Conservation (phyloP, 2,888 invertebrate species). For the Rotaria macrura region DNA sequence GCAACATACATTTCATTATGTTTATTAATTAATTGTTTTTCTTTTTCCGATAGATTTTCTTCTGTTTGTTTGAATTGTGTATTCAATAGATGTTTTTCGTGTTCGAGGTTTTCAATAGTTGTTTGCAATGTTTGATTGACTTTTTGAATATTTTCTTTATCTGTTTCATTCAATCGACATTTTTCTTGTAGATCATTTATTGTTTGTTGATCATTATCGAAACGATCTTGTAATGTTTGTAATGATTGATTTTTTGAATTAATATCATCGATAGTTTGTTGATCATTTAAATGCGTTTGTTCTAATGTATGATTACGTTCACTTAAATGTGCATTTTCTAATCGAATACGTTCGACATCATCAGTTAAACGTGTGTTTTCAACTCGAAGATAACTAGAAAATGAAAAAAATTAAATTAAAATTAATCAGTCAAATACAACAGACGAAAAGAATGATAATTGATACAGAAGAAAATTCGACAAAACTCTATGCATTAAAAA, state of each 20-base stretch:
- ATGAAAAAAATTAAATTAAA: no score
- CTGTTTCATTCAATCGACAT: background rate
- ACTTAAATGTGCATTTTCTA: background rate
- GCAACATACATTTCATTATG: background rate
- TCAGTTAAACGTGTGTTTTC: background rate
- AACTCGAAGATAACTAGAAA: background rate
- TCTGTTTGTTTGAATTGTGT: background rate
- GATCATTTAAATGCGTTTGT: background rate
- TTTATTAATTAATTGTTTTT: background rate
- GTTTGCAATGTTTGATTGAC: background rate
- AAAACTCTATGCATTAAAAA: no score
- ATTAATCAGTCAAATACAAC: no score
- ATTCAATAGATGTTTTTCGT: background rate
- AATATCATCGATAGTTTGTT: background rate
- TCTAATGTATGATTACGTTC: background rate
- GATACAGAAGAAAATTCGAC: no score
- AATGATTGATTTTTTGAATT: background rate
- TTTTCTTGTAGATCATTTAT: background rate
- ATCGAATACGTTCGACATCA: background rate
- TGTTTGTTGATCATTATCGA: background rate
- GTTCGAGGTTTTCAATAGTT: background rate
- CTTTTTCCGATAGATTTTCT: background rate
- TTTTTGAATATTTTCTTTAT: background rate
- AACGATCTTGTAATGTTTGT: background rate
- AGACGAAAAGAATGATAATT: no score